phyloP scores from a whole-genome alignment of 2,113 vertebrate species.

The Dromiciops gliroides region DNA sequence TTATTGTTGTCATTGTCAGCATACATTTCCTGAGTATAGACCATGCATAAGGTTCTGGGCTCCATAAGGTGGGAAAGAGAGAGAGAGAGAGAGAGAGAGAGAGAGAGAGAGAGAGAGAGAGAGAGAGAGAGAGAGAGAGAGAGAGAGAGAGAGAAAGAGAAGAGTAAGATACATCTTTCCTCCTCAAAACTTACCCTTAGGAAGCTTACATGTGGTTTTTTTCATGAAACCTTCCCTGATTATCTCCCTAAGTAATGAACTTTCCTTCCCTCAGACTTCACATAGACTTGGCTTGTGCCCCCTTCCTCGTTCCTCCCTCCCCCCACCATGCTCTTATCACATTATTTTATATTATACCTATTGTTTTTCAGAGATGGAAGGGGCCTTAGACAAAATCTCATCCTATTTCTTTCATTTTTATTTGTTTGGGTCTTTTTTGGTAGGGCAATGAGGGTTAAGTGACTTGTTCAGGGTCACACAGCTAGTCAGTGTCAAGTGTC shows the following conservation, averaged over 20 bases:
- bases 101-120: neutral
- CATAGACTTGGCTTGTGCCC: neutral
- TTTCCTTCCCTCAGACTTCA: neutral
- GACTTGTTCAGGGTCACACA: too few species aligned
- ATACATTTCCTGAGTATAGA: too few species aligned
- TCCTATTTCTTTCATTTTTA: neutral
- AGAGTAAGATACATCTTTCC: neutral
- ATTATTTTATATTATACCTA: too few species aligned
- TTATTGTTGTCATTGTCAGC: neutral
- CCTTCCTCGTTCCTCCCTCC: too few species aligned
- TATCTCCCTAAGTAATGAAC: neutral
- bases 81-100: neutral
- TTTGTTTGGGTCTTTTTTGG: too few species aligned
- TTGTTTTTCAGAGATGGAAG: neutral
- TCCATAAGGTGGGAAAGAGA: neutral
- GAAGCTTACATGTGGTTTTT: neutral
- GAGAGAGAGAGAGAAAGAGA: neutral
- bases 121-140: neutral
- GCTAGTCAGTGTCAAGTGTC: too few species aligned
- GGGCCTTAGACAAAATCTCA: neutral
- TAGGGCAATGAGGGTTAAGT: too few species aligned
- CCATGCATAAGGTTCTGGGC: neutral
- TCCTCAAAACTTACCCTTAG: neutral
- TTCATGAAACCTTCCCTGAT: neutral
- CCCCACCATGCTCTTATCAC: neutral